A percentile compares a stretch with the other conserved stretches of the same genome.
phyloP scores from a whole-genome alignment of 2,113 vertebrate genomes.

The Hassar affinis region DNA sequence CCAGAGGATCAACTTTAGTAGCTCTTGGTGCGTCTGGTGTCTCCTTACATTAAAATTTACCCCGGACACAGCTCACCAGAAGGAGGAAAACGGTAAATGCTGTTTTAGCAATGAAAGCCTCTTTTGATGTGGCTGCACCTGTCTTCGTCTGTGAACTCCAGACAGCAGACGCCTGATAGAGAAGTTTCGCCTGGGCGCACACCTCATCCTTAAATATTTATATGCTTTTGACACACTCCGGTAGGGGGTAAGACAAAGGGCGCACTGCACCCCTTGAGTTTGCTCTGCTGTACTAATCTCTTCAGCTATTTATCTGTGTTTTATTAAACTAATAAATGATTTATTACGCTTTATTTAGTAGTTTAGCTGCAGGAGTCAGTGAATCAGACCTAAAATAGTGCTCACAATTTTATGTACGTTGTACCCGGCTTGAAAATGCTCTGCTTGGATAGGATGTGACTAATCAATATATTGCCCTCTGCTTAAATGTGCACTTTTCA shows the following conservation, averaged over 20 bases:
- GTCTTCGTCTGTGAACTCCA: slow-evolving; percentile 88
- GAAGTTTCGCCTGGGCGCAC: slow-evolving; percentile 80
- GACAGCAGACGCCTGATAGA: slow-evolving; percentile 89
- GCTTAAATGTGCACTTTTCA: slow-evolving; percentile 34
- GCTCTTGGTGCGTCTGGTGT: slow-evolving; percentile 71
- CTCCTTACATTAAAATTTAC: slow-evolving; percentile 78
- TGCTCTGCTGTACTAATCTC: slow-evolving; percentile 62
- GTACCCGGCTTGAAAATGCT: not conserved
- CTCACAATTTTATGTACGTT: not conserved
- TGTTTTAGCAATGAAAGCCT: slow-evolving; percentile 97
- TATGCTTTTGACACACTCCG: slow-evolving; percentile 85
- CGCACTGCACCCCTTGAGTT: slow-evolving; percentile 77
- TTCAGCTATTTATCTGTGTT: slow-evolving; percentile 59
- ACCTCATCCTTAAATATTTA: slow-evolving; percentile 99
- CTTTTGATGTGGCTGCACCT: slow-evolving; percentile 94
- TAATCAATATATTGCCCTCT: slow-evolving; percentile 16
- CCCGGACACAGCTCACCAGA: slow-evolving; percentile 82
- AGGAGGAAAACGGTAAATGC: slow-evolving; percentile 84
- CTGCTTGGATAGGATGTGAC: not conserved
- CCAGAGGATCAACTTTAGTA: slow-evolving; percentile 73
- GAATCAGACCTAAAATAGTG: slow-evolving; percentile 14
- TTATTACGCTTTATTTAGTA: not conserved
- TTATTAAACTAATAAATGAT: slow-evolving; percentile 31
- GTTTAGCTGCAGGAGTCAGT: not conserved
- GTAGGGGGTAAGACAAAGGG: slow-evolving; percentile 80